These are phyloP conservation scores for Zelleria hepariella DNA, from an alignment of 2,888 invertebrate species.

Conservation along the genomic window DNA sequence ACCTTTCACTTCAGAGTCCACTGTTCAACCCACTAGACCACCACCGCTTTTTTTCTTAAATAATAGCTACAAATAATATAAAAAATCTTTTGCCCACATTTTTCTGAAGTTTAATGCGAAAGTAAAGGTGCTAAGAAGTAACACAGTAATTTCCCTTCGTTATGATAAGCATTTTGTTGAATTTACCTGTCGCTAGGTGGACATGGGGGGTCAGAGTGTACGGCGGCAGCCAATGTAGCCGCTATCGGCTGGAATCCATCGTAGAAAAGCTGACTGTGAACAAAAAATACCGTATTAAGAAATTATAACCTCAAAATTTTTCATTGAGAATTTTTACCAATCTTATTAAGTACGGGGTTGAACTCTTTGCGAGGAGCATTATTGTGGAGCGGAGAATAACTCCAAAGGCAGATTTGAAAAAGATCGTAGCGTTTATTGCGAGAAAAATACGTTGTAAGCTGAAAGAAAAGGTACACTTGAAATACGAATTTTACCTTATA, in stretches of 20 bases:
- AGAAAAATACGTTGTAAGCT: neutral
- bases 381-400: neutral
- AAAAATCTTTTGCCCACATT: too few species aligned
- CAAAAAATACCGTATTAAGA: neutral
- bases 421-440: neutral
- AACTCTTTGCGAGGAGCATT: neutral
- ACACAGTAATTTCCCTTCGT: too few species aligned
- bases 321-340: neutral
- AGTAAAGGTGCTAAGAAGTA: too few species aligned
- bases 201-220: conserved; percentile 93
- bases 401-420: neutral
- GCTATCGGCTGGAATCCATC: conserved; percentile 97
- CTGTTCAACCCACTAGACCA: too few species aligned
- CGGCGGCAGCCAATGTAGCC: conserved; percentile 83
- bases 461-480: neutral
- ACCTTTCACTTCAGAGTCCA: too few species aligned
- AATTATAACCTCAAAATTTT: neutral
- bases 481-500: conserved; percentile 78
- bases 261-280: conserved; percentile 91
- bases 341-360: neutral
- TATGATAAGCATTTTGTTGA: neutral
- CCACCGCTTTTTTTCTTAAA: too few species aligned
- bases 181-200: conserved; percentile 85
- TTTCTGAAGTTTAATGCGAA: too few species aligned
- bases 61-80: too few species aligned